Evolutionary conservation across 2,888 invertebrate genomes (phyloP).

Genomic region (Erebia aethiops): DNA sequence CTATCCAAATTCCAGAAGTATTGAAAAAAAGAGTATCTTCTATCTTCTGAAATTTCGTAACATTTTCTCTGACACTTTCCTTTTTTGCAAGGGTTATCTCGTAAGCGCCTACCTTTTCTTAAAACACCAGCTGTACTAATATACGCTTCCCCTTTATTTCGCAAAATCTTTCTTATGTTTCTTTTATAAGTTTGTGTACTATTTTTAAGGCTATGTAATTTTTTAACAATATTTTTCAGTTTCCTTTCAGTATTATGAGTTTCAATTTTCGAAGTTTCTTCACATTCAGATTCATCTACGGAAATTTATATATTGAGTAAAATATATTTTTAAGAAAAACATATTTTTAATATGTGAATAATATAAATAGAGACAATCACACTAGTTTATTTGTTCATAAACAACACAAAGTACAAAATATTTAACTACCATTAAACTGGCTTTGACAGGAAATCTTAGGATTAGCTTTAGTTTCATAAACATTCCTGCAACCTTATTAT

Average conservation of each 20-base stretch:
- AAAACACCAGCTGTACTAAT: not conserved
- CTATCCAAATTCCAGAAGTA: conserved; percentile 1
- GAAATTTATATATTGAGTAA: too few species aligned
- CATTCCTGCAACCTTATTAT: too few species aligned
- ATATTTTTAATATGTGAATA: too few species aligned
- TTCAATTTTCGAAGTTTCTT: not conserved
- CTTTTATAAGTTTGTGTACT: not conserved
- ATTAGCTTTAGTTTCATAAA: too few species aligned
- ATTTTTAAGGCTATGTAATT: not conserved
- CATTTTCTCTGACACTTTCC: conserved; percentile 1
- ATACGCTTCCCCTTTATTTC: not conserved
- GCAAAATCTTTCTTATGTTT: not conserved
- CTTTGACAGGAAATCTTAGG: too few species aligned
- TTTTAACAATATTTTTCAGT: not conserved
- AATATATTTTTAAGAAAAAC: too few species aligned
- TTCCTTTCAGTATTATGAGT: not conserved
- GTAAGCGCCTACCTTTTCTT: not conserved
- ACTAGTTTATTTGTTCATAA: too few species aligned
- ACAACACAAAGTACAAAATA: too few species aligned
- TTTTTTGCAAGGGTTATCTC: conserved; percentile 2
- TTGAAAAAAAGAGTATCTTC: not conserved
- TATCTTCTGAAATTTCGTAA: conserved; percentile 5
- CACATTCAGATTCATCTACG: not conserved
- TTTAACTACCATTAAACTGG: too few species aligned
- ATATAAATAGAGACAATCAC: too few species aligned